Evolutionary conservation across 2,888 invertebrate species (phyloP).

Genomic region (Pyrgus malvae): DNA sequence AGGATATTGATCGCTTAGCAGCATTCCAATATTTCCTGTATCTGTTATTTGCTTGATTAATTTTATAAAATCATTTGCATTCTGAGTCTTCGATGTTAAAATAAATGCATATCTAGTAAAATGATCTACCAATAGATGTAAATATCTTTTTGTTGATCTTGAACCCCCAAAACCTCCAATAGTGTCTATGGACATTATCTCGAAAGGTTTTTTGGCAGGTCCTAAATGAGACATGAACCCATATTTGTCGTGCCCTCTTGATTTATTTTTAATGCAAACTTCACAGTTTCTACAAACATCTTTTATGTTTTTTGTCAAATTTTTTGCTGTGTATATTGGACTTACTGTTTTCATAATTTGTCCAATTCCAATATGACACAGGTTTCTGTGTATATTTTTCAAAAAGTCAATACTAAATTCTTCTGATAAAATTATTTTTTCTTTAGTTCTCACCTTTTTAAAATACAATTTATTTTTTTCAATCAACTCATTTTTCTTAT

Average conservation of each 20-base stretch:
- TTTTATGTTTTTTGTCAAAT: constrained; percentile 23
- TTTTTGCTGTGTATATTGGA: constrained; percentile 12
- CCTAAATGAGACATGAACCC: constrained; percentile 20
- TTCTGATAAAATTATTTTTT: constrained; percentile 11
- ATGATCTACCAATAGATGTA: constrained; percentile 28
- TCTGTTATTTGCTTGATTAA: constrained; percentile 19
- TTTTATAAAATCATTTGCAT: constrained; percentile 32
- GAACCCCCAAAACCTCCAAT: constrained; percentile 31
- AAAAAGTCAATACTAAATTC: neutral
- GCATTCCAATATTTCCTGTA: constrained; percentile 18
- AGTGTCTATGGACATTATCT: constrained; percentile 28
- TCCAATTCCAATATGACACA: constrained; percentile 16
- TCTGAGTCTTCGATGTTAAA: constrained; percentile 32
- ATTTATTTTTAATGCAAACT: constrained; percentile 27
- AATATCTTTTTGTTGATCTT: constrained; percentile 32
- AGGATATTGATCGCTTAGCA: constrained; percentile 38
- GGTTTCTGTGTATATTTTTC: constrained; percentile 5
- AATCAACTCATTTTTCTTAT: neutral
- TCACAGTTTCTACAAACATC: constrained; percentile 20
- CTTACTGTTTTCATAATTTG: constrained; percentile 22
- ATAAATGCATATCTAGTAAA: constrained; percentile 26
- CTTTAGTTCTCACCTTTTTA: neutral
- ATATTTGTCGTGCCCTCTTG: constrained; percentile 17
- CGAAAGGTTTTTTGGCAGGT: constrained; percentile 25
- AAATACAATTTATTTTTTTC: neutral